Conservation (phyloP, 2,888 invertebrate species). For the Cataglyphis livida region DNA sequence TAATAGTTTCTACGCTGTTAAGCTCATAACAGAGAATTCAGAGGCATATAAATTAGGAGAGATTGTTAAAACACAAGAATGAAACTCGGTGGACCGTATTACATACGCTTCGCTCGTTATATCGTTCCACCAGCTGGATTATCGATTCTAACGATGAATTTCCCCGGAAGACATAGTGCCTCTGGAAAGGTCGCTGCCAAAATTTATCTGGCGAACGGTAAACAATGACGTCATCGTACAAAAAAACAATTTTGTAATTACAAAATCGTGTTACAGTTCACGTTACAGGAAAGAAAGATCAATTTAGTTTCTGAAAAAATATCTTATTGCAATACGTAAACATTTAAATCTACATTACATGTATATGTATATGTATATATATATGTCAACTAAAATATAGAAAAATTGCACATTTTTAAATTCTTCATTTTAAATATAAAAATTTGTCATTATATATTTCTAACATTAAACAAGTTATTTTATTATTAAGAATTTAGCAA, state of each 20-base stretch:
- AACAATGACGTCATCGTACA: neutral
- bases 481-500: neutral
- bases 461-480: neutral
- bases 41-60: constrained; percentile 39
- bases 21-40: constrained; percentile 8
- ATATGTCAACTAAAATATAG: neutral
- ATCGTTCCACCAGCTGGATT: constrained; percentile 27
- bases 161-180: neutral
- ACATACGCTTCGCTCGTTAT: constrained; percentile 6
- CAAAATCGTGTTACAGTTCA: neutral
- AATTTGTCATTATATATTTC: neutral
- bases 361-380: neutral
- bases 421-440: neutral
- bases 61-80: constrained; percentile 29
- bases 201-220: neutral
- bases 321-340: neutral
- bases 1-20: neutral
- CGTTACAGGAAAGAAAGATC: neutral
- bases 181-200: neutral
- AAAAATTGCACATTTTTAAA: neutral
- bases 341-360: neutral
- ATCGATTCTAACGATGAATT: constrained; percentile 27
- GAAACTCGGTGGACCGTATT: constrained; percentile 20
- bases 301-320: neutral
- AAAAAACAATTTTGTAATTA: neutral